Percentiles rank a stretch among this genome's conserved stretches.
Conservation (phyloP, 2,888 invertebrate genomes). For the Neocrepidodera transversa region DNA sequence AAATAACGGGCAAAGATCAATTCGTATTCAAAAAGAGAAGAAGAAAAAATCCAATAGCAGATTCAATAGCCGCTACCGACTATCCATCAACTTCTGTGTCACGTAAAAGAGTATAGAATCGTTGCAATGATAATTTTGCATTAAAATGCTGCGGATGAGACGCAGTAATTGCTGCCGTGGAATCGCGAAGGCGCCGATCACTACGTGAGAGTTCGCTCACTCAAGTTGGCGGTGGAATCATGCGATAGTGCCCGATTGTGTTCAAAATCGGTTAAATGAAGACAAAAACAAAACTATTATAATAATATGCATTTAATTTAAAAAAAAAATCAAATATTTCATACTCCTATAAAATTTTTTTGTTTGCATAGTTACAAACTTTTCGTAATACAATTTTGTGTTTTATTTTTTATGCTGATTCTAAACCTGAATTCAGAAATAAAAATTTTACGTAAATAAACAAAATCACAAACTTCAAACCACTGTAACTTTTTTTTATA, state of each 20-base stretch:
- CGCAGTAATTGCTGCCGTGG: slow-evolving; percentile 45
- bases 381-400: no score
- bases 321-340: background rate
- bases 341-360: no score
- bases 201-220: slow-evolving; percentile 43
- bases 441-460: no score
- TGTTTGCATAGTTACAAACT: no score
- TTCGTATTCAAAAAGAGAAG: slow-evolving; percentile 17
- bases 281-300: no score
- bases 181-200: slow-evolving; percentile 47
- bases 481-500: no score
- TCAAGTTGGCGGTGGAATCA: slow-evolving; percentile 40
- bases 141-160: slow-evolving; percentile 46
- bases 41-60: slow-evolving; percentile 9
- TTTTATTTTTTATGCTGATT: no score
- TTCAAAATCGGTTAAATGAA: no score
- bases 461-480: no score
- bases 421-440: no score
- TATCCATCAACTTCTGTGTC: slow-evolving; percentile 30
- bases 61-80: slow-evolving; percentile 22
- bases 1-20: slow-evolving; percentile 4
- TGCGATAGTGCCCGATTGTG: slow-evolving; percentile 17
- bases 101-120: slow-evolving; percentile 31
- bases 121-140: slow-evolving; percentile 40
- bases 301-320: background rate